phyloP scores from a whole-genome alignment of 1,140 invertebrate genomes.

The Bemisia tabaci region DNA sequence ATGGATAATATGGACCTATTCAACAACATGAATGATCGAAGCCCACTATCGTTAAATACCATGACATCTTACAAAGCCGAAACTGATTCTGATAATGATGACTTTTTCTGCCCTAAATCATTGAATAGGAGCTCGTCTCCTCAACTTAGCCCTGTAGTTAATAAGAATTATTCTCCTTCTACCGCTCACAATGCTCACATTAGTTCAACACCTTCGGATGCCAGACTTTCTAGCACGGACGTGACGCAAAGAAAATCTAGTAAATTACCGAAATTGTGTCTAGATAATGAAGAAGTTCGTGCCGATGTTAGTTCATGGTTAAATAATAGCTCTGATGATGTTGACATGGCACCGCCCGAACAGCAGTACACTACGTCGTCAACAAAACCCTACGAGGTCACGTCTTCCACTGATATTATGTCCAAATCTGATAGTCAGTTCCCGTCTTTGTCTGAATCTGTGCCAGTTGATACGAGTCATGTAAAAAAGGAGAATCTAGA shows the following conservation, averaged over 20 bases:
- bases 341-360: not conserved
- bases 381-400: not conserved
- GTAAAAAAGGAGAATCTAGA: not conserved
- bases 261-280: not conserved
- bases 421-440: not conserved
- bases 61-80: not conserved
- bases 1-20: not conserved
- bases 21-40: constrained; percentile 2
- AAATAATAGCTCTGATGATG: not conserved
- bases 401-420: not conserved
- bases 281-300: not conserved
- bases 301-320: not conserved
- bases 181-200: not conserved
- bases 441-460: not conserved
- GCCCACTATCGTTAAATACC: not conserved
- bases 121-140: not conserved
- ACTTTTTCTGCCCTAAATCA: not conserved
- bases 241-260: not conserved
- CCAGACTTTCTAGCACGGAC: not conserved
- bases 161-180: not conserved
- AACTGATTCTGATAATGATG: not conserved
- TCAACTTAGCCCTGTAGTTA: not conserved
- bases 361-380: not conserved
- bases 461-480: not conserved
- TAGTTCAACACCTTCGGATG: not conserved